Conservation (phyloP, 2,888 invertebrate genomes). For the Cerastis rubricosa region DNA sequence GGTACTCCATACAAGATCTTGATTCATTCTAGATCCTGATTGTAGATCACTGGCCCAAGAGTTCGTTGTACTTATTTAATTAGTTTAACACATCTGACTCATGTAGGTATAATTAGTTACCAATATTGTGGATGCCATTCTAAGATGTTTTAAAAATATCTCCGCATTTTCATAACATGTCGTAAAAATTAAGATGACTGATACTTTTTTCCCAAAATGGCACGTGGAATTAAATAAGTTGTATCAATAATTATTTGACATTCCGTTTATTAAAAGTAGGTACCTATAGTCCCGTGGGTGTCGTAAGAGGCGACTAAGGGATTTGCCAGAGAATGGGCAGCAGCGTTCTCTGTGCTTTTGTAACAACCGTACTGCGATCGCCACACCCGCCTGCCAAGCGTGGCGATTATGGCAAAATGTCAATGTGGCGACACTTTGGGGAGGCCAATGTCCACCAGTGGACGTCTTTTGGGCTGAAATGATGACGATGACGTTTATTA, state of each 20-base stretch:
- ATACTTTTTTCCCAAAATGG: background rate
- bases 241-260: background rate
- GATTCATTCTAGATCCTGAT: slow-evolving; percentile 47
- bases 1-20: slow-evolving; percentile 40
- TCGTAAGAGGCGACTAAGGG: no score
- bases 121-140: background rate
- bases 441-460: no score
- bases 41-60: slow-evolving; percentile 17
- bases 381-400: no score
- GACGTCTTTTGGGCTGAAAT: no score
- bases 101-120: background rate
- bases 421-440: no score
- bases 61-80: slow-evolving; percentile 46
- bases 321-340: no score
- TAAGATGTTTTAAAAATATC: background rate
- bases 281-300: no score
- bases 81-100: slow-evolving; percentile 2
- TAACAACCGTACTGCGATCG: no score
- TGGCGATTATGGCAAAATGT: no score
- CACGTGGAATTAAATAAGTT: background rate
- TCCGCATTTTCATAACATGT: background rate
- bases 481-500: no score
- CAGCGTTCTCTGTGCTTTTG: no score
- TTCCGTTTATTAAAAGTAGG: no score
- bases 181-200: background rate